Evolutionary conservation across 2,888 invertebrate genomes (phyloP), one percentile per base, ranked within the genome.

Genomic region (Macrosiphum euphorbiae): DNA sequence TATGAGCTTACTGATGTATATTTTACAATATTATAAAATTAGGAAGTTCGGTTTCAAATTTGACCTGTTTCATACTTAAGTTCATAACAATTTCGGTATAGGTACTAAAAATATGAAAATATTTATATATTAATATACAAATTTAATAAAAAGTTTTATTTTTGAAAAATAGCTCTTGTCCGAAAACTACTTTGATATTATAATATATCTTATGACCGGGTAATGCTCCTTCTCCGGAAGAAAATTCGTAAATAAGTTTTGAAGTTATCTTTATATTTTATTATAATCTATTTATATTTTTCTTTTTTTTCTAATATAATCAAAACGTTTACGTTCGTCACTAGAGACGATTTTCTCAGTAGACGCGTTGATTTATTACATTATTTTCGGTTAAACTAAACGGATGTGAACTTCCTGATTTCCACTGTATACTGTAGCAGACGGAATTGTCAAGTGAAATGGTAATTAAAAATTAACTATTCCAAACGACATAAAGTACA

Each of bases 401-500:
- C 61, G 61, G 47, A 50, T 50, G 67, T 67, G 28, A 41, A 88
- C 11, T 92, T 67, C 35, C 88, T 50, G 35, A 67, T 88, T 88
- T 92, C 20, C 41, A 52, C 13, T 47, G 50, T 47, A 78, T 78
- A 88, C 24, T 20, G 8, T 20, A 13, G 35, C n/a, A 13, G 35
- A n/a, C 28, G 52, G 5, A 28, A 41, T 88, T 88, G 28, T 67
- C 67, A 52, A 67, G 52, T 28, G n/a, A 58, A 58, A 91, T 55
- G 58, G 41, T 92, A 67, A 92, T 88, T 78, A 67, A 88, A 44
- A 92, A 88, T 78, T 78, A 78, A 92, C 67, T 47, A 78, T 88
- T 88, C 20, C 41, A 67, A 92, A 88, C 41, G 88, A 67, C 86
- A 92, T 50, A 67, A 88, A 92, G 52, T 88, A 92, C 67, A 92